These are phyloP conservation scores for Procavia capensis DNA, from an alignment of 2,113 vertebrate genomes.

Conservation along the genomic window DNA sequence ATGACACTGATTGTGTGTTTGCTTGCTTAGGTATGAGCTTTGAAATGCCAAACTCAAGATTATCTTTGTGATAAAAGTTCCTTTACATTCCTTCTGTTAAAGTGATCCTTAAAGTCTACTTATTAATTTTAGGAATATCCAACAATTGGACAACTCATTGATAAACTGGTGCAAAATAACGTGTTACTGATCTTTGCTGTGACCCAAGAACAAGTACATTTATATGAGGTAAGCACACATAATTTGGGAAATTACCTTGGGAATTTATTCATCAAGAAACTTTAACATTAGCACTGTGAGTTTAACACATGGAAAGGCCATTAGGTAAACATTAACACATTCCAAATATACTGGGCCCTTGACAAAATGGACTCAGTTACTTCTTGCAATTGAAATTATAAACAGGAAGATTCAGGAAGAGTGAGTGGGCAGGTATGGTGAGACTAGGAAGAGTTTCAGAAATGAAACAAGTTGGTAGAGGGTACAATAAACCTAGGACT, in stretches of 20 bases:
- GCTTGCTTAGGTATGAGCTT: not conserved
- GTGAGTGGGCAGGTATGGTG: not conserved
- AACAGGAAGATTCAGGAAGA: not conserved
- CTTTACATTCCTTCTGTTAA: conserved; percentile 42
- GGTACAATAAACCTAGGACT: not conserved
- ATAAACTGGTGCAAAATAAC: conserved; percentile 97
- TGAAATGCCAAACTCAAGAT: not conserved
- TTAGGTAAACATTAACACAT: conserved; percentile 61
- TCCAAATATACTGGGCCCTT: conserved; percentile 1
- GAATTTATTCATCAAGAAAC: conserved; percentile 18
- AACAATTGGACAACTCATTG: conserved; percentile 96
- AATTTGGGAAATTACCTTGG: not conserved
- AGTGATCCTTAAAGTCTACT: conserved; percentile 63
- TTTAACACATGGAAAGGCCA: conserved; percentile 27
- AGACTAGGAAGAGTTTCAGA: not conserved
- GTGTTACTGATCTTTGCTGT: conserved; percentile 98
- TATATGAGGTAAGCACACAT: conserved; percentile 92
- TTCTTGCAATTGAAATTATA: conserved; percentile 31
- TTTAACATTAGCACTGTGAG: conserved; percentile 38
- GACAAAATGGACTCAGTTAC: conserved; percentile 17
- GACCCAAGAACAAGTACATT: conserved; percentile 90
- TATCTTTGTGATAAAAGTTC: not conserved
- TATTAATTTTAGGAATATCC: conserved; percentile 94
- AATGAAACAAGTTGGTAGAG: not conserved
- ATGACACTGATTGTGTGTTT: conserved; percentile 15